These are phyloP conservation scores for Archaeoteleia sp. DNA, from an alignment of 2,888 invertebrate species.

Conservation along the genomic window DNA sequence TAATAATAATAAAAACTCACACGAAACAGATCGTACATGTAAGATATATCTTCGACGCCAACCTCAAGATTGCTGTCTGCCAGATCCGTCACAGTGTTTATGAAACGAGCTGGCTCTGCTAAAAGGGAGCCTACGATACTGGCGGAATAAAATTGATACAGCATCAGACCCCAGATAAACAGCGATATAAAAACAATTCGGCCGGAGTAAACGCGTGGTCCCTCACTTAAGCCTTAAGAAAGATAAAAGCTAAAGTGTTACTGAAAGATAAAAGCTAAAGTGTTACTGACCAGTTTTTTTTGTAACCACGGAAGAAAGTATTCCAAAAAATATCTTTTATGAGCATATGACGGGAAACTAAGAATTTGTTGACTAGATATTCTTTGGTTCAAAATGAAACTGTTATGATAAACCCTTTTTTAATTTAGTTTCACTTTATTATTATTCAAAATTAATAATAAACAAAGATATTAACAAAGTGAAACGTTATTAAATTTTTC, in stretches of 20 bases:
- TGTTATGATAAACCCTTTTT: too few relatives aligned
- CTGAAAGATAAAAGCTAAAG: too few relatives aligned
- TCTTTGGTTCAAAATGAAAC: too few relatives aligned
- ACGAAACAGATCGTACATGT: slow-evolving; percentile 66
- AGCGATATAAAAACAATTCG: slow-evolving; percentile 66
- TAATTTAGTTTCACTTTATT: too few relatives aligned
- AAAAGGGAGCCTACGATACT: slow-evolving; percentile 70
- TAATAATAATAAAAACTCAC: slow-evolving; percentile 51
- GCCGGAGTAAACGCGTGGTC: slow-evolving; percentile 74
- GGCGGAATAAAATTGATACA: slow-evolving; percentile 72
- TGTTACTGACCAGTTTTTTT: too few relatives aligned
- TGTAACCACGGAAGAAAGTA: too few relatives aligned
- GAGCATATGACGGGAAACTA: too few relatives aligned
- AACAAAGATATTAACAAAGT: too few relatives aligned
- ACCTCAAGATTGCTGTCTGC: slow-evolving; percentile 66
- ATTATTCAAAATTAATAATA: too few relatives aligned
- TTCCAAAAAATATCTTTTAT: too few relatives aligned
- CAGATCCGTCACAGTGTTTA: slow-evolving; percentile 65
- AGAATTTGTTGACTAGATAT: too few relatives aligned
- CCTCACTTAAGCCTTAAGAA: slow-evolving; percentile 74
- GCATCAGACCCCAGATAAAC: slow-evolving; percentile 67
- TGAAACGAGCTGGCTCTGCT: slow-evolving; percentile 66
- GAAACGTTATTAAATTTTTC: too few relatives aligned
- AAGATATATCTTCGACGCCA: slow-evolving; percentile 67
- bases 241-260: neutral